Evolutionary conservation across 2,113 vertebrate genomes (phyloP), one percentile per base, ranked within the genome.

Genomic region (Ceyx margarethae): DNA sequence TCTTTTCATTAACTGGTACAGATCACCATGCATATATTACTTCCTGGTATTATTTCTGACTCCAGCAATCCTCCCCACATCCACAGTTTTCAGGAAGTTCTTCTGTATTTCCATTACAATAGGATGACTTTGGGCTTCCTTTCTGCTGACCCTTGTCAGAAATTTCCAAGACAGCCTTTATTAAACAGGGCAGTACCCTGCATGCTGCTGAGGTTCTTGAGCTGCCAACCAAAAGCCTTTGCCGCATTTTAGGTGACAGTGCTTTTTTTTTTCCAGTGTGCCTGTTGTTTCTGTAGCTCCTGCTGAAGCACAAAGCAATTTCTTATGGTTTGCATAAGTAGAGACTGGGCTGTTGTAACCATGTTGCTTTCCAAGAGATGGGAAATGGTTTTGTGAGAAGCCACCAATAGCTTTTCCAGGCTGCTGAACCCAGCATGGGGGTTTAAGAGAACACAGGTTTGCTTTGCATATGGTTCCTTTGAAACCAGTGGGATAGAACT

Each of bases 81-180:
- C 72, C 83, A 76, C 60, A 83, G 72, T 50, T 64, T 85, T 45
- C 85, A 14, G 82, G 94, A 92, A 85, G 91, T 45, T 83, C 58
- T 48, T 92, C 54, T 6, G 0, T 22, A 87, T 95, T 96, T 94
- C 75, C 94, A 92, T 95, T 89, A 85, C 89, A 94, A 87, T 66
- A 37, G 91, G 87, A 54, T 92, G 85, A 58, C 87, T 91, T 62
- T 22, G 75, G 85, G 82, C 81, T 86, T 64, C 82, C 60, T 89
- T 96, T 95, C 60, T 95, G 95, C 95, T 96, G 95, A 96, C 72
- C 79, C 81, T 83, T n/a, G 56, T 85, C 79, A 81, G 85, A 95
- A 94, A 67, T 7, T 69, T 62, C 76, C 22, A 53, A 29, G 56
- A 19, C 45, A 28, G n/a, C 53, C 37, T 69, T 93, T 35, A 95